phyloP scores from a whole-genome alignment of 2,797 vertebrate genomes.

The Neomorphus geoffroyi region DNA sequence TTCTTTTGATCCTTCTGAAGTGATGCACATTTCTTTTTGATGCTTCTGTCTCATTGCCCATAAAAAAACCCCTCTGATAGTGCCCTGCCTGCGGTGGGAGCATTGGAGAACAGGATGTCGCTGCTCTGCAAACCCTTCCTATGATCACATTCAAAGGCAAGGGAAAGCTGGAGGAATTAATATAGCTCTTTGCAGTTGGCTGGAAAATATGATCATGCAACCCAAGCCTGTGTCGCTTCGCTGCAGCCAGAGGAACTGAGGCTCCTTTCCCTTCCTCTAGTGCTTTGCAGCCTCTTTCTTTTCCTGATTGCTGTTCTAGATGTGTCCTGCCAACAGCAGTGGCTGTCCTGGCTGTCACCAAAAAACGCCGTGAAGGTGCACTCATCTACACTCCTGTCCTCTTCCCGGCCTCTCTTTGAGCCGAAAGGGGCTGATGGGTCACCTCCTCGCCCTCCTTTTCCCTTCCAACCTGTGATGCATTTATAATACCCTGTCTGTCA shows the following conservation, averaged over 20 bases:
- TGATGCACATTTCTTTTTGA: no score
- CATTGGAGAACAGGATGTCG: not conserved
- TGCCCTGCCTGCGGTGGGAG: not conserved
- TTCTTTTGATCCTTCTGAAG: no score
- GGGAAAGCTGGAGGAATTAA: not conserved
- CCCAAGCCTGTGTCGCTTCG: not conserved
- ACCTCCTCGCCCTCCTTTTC: not conserved
- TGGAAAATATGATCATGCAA: constrained; percentile 50
- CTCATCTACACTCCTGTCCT: fast-evolving
- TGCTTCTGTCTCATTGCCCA: not conserved
- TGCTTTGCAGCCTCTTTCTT: not conserved
- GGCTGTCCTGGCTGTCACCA: not conserved
- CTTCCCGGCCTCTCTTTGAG: not conserved
- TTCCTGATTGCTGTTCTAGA: not conserved
- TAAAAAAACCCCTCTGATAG: not conserved
- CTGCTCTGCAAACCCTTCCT: not conserved
- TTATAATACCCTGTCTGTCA: not conserved
- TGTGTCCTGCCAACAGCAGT: not conserved
- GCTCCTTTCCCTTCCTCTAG: not conserved
- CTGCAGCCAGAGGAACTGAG: not conserved
- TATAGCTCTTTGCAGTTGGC: not conserved
- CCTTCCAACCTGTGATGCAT: not conserved
- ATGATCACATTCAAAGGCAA: not conserved
- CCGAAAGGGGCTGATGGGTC: not conserved
- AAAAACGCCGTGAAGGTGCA: fast-evolving